phyloP scores from a whole-genome alignment of 2,888 invertebrate genomes.

The Lypha dubia region DNA sequence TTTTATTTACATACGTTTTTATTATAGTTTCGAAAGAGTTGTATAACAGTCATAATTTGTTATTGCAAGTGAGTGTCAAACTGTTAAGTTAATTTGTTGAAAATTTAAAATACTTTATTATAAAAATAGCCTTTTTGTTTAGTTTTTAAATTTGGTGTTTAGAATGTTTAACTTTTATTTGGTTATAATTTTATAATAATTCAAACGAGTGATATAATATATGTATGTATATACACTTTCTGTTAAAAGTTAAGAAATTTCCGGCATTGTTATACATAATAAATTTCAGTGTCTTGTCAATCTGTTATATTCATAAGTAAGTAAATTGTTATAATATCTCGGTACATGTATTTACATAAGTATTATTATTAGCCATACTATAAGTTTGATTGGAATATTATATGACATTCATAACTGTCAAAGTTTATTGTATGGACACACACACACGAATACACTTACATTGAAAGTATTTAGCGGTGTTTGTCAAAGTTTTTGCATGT shows the following conservation, averaged over 20 bases:
- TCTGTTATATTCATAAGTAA: slow-evolving; percentile 32
- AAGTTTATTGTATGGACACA: not conserved
- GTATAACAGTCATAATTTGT: not conserved
- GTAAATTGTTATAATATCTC: slow-evolving; percentile 4
- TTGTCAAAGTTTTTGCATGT: slow-evolving; percentile 12
- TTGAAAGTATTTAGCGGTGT: slow-evolving; percentile 43
- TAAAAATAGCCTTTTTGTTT: not conserved
- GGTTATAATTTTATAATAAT: not conserved
- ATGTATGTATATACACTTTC: slow-evolving; percentile 47
- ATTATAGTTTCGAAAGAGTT: not conserved
- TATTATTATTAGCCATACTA: not conserved
- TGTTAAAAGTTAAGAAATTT: not conserved
- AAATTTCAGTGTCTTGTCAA: slow-evolving; percentile 24
- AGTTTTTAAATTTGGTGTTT: not conserved
- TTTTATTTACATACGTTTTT: not conserved
- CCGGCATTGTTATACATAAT: not conserved
- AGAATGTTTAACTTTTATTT: not conserved
- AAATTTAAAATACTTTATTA: not conserved
- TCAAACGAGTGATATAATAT: slow-evolving; percentile 1
- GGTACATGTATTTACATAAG: not conserved
- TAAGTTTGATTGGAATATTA: not conserved
- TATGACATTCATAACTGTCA: slow-evolving; percentile 46
- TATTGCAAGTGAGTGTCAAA: not conserved
- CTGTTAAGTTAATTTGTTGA: not conserved
- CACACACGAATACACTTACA: slow-evolving; percentile 20